A percentile compares a stretch with the other conserved stretches of the same genome.
phyloP scores from a whole-genome alignment of 2,113 vertebrate species.

The Camelus bactrianus region DNA sequence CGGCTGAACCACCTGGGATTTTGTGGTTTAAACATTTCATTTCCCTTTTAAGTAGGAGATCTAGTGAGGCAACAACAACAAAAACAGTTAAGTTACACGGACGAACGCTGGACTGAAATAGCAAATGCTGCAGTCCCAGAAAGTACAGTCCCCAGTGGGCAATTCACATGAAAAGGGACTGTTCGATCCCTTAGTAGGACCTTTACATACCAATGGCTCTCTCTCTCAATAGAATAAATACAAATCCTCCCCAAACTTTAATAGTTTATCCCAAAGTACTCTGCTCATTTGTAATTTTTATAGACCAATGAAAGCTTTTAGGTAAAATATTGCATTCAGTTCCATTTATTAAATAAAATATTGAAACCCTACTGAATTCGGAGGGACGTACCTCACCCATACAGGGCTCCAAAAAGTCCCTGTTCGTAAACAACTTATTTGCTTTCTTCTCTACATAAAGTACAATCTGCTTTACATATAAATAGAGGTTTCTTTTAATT shows the following conservation, averaged over 20 bases:
- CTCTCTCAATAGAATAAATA: constrained; percentile 8
- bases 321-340: constrained; percentile 33
- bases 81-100: background rate
- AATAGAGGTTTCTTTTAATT: constrained; percentile 48
- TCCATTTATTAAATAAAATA: constrained; percentile 49
- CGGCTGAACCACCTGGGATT: background rate
- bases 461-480: background rate
- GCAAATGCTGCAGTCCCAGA: background rate
- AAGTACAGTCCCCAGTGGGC: background rate
- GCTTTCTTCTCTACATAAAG: background rate
- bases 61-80: background rate
- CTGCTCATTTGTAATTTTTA: constrained; percentile 59
- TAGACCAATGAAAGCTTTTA: constrained; percentile 17
- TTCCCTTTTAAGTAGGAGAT: background rate
- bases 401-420: background rate
- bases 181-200: background rate
- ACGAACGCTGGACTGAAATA: background rate
- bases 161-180: background rate
- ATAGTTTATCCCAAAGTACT: constrained; percentile 15
- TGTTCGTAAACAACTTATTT: background rate
- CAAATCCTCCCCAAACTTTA: constrained; percentile 17
- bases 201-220: constrained; percentile 47
- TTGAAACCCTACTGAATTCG: background rate
- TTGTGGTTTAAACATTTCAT: constrained; percentile 56
- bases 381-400: background rate